phyloP scores from a whole-genome alignment of 2,797 vertebrate species.

The Bucorvus abyssinicus region DNA sequence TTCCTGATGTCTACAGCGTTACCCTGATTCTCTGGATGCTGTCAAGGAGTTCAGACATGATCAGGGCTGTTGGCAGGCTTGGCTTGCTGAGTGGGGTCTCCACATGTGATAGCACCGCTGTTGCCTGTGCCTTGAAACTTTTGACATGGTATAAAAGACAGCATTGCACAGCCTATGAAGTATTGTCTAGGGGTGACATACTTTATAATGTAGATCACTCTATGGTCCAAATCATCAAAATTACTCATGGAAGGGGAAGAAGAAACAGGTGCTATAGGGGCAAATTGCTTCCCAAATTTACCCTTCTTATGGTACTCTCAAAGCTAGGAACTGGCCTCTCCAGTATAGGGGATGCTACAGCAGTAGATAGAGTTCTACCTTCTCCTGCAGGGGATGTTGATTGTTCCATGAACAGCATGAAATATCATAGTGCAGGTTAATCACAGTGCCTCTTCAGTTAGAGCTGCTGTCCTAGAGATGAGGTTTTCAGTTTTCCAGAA shows the following conservation, averaged over 20 bases:
- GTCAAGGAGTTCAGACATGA: not conserved
- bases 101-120: not conserved
- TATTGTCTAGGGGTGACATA: too few relatives aligned
- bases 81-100: not conserved
- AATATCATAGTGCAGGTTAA: not conserved
- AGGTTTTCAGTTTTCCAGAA: not conserved
- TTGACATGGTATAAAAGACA: not conserved
- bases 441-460: not conserved
- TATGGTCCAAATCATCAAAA: not conserved
- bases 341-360: not conserved
- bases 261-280: not conserved
- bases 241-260: not conserved
- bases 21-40: too few relatives aligned
- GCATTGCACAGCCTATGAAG: not conserved
- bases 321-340: not conserved
- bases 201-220: not conserved
- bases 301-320: not conserved
- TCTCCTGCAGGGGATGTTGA: not conserved
- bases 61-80: not conserved
- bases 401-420: not conserved
- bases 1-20: not conserved
- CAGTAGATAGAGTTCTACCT: not conserved
- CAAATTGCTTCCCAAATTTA: accelerated
- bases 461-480: not conserved
- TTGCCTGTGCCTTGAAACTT: not conserved